A percentile compares a stretch with the other conserved stretches of the same genome.
These are phyloP conservation scores for Drosophila baimaii DNA, from an alignment of 1,140 invertebrate species.

Conservation along the genomic window DNA sequence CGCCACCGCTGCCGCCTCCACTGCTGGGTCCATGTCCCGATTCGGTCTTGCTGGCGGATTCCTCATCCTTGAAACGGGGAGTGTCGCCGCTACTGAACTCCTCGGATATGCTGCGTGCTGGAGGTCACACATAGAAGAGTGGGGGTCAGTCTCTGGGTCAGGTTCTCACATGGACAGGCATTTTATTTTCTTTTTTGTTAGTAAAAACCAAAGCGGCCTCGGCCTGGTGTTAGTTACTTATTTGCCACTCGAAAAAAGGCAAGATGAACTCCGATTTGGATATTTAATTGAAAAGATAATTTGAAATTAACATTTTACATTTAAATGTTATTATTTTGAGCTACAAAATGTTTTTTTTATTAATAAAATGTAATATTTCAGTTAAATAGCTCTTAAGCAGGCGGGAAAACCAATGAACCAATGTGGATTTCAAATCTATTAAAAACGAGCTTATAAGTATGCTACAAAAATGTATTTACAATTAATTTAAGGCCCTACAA, in stretches of 20 bases:
- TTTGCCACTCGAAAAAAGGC: conserved; percentile 12
- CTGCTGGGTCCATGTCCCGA: conserved; percentile 66
- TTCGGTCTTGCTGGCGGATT: conserved; percentile 85
- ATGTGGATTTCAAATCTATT: too few relatives aligned
- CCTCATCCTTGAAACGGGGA: conserved; percentile 88
- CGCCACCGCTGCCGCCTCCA: conserved; percentile 43
- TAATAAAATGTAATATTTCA: too few relatives aligned
- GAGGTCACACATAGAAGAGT: conserved; percentile 32
- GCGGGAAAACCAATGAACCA: too few relatives aligned
- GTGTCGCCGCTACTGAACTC: conserved; percentile 92
- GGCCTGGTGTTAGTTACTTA: conserved; percentile 32
- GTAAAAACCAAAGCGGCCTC: conserved; percentile 47
- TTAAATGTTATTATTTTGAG: background rate
- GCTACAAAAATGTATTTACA: too few relatives aligned
- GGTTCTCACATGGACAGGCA: background rate
- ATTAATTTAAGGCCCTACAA: too few relatives aligned
- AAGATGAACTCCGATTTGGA: background rate
- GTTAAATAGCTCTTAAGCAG: too few relatives aligned
- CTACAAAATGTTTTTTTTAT: too few relatives aligned
- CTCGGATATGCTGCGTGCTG: conserved; percentile 94
- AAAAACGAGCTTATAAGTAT: too few relatives aligned
- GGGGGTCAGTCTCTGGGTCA: conserved; percentile 28
- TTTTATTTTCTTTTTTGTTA: conserved; percentile 16
- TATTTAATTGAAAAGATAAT: background rate
- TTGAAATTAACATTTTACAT: background rate